Evolutionary conservation across 2,113 vertebrate species (phyloP).

Genomic region (Podarcis cretensis): DNA sequence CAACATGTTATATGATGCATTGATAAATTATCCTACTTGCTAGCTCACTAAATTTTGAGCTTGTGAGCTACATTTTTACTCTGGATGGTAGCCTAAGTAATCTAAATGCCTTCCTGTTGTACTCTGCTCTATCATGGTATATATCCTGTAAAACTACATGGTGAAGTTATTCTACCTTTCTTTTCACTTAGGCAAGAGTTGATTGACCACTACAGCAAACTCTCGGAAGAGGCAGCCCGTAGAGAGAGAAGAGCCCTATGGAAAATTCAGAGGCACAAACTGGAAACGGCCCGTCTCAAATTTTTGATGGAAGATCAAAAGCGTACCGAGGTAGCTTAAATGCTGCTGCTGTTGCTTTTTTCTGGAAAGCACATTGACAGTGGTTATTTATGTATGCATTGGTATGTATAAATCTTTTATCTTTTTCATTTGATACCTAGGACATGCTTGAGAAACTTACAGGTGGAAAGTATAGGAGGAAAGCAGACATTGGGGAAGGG

Average conservation of each 20-base stretch:
- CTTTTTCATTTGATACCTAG: constrained; percentile 47
- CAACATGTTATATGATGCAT: neutral
- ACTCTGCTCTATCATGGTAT: neutral
- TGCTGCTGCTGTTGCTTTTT: neutral
- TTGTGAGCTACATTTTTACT: neutral
- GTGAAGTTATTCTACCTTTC: constrained; percentile 35
- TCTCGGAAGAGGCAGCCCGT: constrained; percentile 90
- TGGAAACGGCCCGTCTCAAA: constrained; percentile 79
- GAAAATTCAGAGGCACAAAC: constrained; percentile 87
- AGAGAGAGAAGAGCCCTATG: constrained; percentile 90
- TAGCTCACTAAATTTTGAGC: neutral
- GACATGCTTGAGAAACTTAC: constrained; percentile 79
- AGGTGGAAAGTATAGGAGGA: constrained; percentile 69
- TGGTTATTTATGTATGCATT: neutral
- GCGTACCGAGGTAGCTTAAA: constrained; percentile 74
- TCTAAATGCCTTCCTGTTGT: neutral
- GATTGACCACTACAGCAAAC: constrained; percentile 89
- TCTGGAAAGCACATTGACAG: neutral
- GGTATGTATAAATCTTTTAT: neutral
- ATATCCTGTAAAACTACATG: neutral
- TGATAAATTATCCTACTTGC: neutral
- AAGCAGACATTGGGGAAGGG: constrained; percentile 52
- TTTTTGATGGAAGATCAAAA: constrained; percentile 84
- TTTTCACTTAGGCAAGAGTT: constrained; percentile 85
- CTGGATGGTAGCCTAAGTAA: neutral